Evolutionary conservation across 2,797 vertebrate genomes (phyloP).

Genomic region (Lacerta bilineata): DNA sequence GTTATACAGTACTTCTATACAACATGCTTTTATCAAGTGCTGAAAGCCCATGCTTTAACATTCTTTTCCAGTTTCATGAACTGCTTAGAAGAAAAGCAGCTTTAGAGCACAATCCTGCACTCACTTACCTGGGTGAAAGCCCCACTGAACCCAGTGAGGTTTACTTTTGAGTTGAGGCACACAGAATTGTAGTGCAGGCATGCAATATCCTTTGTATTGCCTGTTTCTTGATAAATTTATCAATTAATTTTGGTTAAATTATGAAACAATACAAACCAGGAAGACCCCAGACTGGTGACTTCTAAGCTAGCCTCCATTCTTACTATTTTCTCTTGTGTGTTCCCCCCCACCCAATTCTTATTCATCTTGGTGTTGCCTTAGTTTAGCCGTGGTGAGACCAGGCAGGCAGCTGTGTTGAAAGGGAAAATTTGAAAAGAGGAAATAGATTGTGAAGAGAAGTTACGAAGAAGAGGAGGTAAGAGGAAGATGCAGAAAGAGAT

Average conservation of each 20-base stretch:
- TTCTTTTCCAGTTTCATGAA: no score
- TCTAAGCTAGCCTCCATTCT: not conserved
- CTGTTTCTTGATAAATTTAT: not conserved
- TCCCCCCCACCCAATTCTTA: not conserved
- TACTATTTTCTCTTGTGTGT: not conserved
- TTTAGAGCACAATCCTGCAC: no score
- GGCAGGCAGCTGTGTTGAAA: not conserved
- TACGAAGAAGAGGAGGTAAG: no score
- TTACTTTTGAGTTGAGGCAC: no score
- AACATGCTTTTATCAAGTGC: no score
- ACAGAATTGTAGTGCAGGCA: no score
- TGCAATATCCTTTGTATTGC: not conserved
- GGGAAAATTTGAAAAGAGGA: not conserved
- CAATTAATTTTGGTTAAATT: not conserved
- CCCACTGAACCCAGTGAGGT: no score
- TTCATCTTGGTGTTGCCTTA: not conserved
- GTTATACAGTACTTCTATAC: no score
- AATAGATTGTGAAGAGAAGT: not conserved
- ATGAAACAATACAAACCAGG: not conserved
- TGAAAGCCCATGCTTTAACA: no score
- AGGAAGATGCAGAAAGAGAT: not conserved
- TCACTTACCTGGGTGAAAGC: no score
- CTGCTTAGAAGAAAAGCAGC: no score
- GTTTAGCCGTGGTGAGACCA: not conserved
- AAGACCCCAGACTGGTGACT: not conserved